Percentiles rank a stretch among this genome's conserved stretches.
Conservation (phyloP, 2,888 invertebrate genomes). For the Cheilosia vernalis region DNA sequence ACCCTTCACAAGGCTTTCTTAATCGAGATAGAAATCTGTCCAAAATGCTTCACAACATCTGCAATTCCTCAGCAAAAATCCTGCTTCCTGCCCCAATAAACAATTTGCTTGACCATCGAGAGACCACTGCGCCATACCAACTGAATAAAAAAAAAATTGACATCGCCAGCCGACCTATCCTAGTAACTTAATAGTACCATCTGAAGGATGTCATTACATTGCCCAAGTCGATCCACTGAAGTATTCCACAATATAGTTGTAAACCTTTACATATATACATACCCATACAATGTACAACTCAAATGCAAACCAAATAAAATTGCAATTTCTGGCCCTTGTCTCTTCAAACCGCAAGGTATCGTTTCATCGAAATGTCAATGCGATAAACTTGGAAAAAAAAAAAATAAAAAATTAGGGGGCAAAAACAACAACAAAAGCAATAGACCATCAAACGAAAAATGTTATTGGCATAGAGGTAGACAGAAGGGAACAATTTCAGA, state of each 20-base stretch:
- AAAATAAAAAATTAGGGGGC: no score
- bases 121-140: constrained; percentile 7
- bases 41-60: background rate
- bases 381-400: constrained; percentile 28
- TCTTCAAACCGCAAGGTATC: constrained; percentile 24
- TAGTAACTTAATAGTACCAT: constrained; percentile 39
- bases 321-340: constrained; percentile 5
- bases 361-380: constrained; percentile 51
- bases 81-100: constrained; percentile 3
- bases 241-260: constrained; percentile 10
- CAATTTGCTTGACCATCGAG: constrained; percentile 3
- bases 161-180: constrained; percentile 1
- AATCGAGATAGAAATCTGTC: no score
- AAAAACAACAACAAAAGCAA: constrained; percentile 9
- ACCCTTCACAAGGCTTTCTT: no score
- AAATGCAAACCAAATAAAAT: constrained; percentile 54
- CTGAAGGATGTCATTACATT: constrained; percentile 37
- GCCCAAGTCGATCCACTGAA: constrained; percentile 9
- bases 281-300: background rate
- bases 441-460: constrained; percentile 49
- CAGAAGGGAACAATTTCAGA: constrained; percentile 9
- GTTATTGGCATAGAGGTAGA: constrained; percentile 45
- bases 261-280: background rate
- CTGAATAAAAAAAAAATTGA: constrained; percentile 41
- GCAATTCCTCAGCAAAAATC: background rate